A percentile compares a stretch with the other conserved stretches of the same genome.
These are phyloP conservation scores for Tenthredo distinguenda DNA, from an alignment of 2,888 invertebrate genomes.

Conservation along the genomic window DNA sequence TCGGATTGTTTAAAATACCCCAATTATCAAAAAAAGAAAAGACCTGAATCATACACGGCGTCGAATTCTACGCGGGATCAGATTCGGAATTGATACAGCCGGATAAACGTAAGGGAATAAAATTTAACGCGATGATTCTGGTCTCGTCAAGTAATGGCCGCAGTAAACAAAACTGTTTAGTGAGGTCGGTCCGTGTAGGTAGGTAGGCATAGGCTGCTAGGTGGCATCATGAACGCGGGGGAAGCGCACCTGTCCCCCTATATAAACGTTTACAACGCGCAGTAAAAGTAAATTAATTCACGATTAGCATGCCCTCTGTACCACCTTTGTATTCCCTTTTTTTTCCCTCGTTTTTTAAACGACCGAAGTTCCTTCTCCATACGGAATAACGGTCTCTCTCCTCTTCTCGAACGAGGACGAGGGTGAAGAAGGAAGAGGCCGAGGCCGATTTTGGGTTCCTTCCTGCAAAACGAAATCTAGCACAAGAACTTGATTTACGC, in stretches of 20 bases:
- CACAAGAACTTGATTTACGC: neutral
- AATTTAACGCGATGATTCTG: conserved; percentile 1
- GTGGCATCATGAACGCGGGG: conserved; percentile 29
- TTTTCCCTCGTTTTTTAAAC: conserved; percentile 15
- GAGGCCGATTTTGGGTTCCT: neutral
- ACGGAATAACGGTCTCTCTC: neutral
- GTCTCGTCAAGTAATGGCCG: conserved; percentile 45
- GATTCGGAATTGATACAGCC: neutral
- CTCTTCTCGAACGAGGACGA: neutral
- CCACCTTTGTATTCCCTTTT: conserved; percentile 3
- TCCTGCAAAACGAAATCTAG: neutral
- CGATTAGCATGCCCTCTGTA: conserved; percentile 69
- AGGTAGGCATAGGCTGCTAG: neutral
- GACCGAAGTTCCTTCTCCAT: neutral
- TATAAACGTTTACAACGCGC: conserved; percentile 75
- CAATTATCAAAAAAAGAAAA: neutral
- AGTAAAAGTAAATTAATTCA: conserved; percentile 77
- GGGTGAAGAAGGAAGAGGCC: neutral
- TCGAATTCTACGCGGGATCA: neutral
- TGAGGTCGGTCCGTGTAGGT: conserved; percentile 20
- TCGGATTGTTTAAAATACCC: neutral
- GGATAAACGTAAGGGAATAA: neutral
- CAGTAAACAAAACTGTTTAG: conserved; percentile 49
- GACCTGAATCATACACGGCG: neutral
- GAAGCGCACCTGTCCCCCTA: conserved; percentile 68